These are phyloP conservation scores for Ennomos erosarius DNA, from an alignment of 2,888 invertebrate genomes.

Conservation along the genomic window DNA sequence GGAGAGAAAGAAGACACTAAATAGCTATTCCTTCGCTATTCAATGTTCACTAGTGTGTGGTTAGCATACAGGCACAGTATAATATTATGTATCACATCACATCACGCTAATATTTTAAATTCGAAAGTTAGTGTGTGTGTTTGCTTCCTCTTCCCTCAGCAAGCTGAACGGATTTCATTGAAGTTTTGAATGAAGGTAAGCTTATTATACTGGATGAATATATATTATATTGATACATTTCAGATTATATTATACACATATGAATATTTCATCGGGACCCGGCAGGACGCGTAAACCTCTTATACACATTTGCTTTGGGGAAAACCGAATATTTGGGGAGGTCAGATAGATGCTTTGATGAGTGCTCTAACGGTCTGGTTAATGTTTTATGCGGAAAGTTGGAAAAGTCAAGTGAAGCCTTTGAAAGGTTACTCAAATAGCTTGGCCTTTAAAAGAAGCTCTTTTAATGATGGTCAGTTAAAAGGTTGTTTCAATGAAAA, in stretches of 20 bases:
- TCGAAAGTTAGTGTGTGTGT: too few species aligned
- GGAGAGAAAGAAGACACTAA: too few species aligned
- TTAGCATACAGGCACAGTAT: too few species aligned
- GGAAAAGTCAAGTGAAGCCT: neutral
- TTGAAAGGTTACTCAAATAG: neutral
- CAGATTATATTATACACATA: conserved; percentile 38
- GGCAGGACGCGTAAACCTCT: conserved; percentile 36
- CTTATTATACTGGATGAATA: too few species aligned
- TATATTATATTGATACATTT: too few species aligned
- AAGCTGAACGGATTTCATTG: too few species aligned
- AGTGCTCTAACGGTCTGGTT: conserved; percentile 28
- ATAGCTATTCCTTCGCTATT: too few species aligned
- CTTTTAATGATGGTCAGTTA: conserved; percentile 1
- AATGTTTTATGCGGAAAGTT: conserved; percentile 28
- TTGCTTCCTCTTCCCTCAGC: too few species aligned
- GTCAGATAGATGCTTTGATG: conserved; percentile 38
- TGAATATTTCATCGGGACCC: conserved; percentile 27
- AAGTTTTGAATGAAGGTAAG: too few species aligned
- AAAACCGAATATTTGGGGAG: conserved; percentile 35
- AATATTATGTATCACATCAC: too few species aligned
- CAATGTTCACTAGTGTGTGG: too few species aligned
- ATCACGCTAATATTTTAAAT: too few species aligned
- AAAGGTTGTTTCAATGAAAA: neutral
- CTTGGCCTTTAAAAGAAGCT: conserved; percentile 17
- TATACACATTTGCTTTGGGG: conserved; percentile 41